Evolutionary conservation across 2,888 invertebrate genomes (phyloP).

Genomic region (Clepsis dumicolana): DNA sequence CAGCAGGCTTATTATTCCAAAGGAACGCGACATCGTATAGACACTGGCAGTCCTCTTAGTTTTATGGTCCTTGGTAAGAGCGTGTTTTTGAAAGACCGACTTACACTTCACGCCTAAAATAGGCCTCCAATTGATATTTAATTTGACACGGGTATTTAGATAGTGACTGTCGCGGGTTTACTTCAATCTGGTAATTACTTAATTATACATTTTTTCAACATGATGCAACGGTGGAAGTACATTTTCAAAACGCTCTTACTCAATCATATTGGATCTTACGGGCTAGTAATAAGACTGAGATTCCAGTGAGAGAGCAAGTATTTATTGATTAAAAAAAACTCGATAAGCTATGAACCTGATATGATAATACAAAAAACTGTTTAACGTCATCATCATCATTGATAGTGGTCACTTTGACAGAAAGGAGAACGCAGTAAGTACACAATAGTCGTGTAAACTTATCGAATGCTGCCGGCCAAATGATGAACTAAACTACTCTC

Average conservation of each 20-base stretch:
- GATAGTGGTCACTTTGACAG: neutral
- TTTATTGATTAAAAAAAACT: neutral
- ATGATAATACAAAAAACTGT: neutral
- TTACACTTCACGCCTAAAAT: too few relatives aligned
- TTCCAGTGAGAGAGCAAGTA: neutral
- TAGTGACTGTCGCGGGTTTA: too few relatives aligned
- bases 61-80: too few relatives aligned
- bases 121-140: too few relatives aligned
- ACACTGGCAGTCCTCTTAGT: too few relatives aligned
- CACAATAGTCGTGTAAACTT: neutral
- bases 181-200: neutral
- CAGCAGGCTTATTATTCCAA: too few relatives aligned
- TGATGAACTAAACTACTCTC: neutral
- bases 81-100: too few relatives aligned
- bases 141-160: too few relatives aligned
- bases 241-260: neutral
- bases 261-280: neutral
- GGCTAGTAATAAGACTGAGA: neutral
- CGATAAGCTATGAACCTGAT: neutral
- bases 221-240: neutral
- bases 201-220: neutral
- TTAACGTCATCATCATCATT: constrained; percentile 8
- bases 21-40: too few relatives aligned
- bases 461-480: neutral
- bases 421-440: neutral